These are phyloP conservation scores for Aspidiotus rigidus DNA, from an alignment of 2,888 invertebrate genomes.

Conservation along the genomic window DNA sequence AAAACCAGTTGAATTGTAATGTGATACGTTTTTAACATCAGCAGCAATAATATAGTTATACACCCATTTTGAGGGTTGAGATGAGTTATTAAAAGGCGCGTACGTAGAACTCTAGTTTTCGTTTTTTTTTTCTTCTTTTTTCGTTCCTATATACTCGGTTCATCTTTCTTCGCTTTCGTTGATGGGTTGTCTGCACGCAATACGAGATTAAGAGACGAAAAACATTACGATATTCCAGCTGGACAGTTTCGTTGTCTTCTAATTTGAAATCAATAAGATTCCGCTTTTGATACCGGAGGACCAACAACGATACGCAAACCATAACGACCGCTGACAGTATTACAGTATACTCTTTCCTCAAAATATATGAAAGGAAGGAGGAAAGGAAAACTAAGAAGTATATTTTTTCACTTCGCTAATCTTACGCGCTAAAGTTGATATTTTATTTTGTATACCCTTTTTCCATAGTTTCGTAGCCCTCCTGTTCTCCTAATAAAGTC, in stretches of 20 bases:
- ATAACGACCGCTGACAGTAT: conserved; percentile 4
- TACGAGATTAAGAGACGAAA: conserved; percentile 12
- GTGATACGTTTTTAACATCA: conserved; percentile 21
- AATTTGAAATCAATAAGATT: conserved; percentile 18
- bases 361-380: too few species aligned
- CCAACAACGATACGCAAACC: neutral
- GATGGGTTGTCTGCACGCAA: conserved; percentile 30
- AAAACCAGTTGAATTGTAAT: conserved; percentile 30
- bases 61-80: conserved; percentile 18
- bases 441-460: too few species aligned
- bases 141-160: neutral
- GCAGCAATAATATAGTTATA: conserved; percentile 5
- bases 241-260: conserved; percentile 28
- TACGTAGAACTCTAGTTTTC: neutral
- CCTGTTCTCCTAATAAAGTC: conserved; percentile 24
- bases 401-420: neutral
- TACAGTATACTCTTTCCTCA: neutral
- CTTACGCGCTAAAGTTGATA: conserved; percentile 1
- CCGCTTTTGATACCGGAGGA: neutral
- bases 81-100: neutral
- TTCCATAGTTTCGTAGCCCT: neutral
- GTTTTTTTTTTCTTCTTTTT: too few species aligned
- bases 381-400: too few species aligned
- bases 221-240: conserved; percentile 26
- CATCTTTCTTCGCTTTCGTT: conserved; percentile 8